Evolutionary conservation across 2,113 vertebrate genomes (phyloP).

Genomic region (Microcebus lehilahytsara): DNA sequence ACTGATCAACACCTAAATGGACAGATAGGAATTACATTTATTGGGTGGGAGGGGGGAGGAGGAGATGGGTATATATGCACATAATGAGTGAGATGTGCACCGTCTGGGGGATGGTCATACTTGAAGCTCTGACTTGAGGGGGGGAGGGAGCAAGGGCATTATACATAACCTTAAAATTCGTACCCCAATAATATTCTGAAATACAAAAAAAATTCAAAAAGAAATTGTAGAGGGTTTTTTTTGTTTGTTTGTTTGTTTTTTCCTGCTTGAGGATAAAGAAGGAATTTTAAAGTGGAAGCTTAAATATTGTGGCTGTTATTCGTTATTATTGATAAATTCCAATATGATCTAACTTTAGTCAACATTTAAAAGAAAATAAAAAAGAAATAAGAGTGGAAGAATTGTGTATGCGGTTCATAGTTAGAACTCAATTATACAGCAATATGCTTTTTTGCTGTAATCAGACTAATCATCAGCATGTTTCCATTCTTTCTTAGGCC

Average conservation of each 20-base stretch:
- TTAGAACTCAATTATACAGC: background rate
- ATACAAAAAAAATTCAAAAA: too few species aligned
- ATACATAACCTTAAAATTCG: too few species aligned
- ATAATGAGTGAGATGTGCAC: too few species aligned
- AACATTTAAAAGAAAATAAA: background rate
- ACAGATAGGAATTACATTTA: too few species aligned
- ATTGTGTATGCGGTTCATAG: background rate
- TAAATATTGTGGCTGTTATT: background rate
- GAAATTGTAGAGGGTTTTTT: background rate
- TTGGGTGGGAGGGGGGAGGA: too few species aligned
- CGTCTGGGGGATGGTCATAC: too few species aligned
- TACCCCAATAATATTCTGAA: too few species aligned
- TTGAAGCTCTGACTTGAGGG: too few species aligned
- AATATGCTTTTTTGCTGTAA: rapidly evolving
- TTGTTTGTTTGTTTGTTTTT: background rate
- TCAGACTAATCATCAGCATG: background rate
- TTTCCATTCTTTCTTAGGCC: background rate
- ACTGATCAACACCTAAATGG: too few species aligned
- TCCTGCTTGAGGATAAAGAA: background rate
- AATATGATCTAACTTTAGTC: background rate
- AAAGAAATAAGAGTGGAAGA: background rate
- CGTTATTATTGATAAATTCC: background rate
- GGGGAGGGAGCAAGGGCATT: too few species aligned
- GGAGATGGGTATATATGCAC: too few species aligned
- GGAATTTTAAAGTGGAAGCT: background rate